A percentile compares a stretch with the other conserved stretches of the same genome.
Evolutionary conservation across 2,113 vertebrate genomes (phyloP).

Genomic region (Centropristis striata): DNA sequence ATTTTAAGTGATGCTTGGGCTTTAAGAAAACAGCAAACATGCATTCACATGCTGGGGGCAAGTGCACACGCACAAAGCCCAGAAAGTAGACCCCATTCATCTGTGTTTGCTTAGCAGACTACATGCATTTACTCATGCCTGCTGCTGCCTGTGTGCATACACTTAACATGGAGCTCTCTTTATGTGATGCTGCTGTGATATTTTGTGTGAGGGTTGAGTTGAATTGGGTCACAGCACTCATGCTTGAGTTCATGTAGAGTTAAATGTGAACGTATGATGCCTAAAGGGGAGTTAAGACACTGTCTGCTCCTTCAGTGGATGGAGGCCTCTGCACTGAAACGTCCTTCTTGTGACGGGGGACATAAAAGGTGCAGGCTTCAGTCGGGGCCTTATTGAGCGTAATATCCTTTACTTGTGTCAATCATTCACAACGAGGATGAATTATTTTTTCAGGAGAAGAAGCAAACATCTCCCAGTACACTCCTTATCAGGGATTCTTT

Average conservation of each 20-base stretch:
- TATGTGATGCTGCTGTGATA: neutral
- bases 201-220: slow-evolving; percentile 20
- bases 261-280: slow-evolving; percentile 27
- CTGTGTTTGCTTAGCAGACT: slow-evolving; percentile 12
- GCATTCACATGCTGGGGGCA: slow-evolving; percentile 21
- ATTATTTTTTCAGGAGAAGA: neutral
- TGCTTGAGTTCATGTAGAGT: slow-evolving; percentile 40
- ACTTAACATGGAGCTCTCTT: neutral
- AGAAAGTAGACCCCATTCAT: slow-evolving; percentile 11
- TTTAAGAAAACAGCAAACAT: neutral
- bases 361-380: neutral
- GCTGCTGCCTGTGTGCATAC: neutral
- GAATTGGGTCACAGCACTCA: slow-evolving; percentile 57
- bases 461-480: neutral
- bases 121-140: slow-evolving; percentile 6
- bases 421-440: neutral
- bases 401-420: neutral
- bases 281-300: slow-evolving; percentile 18
- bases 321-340: neutral
- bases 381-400: slow-evolving; percentile 10
- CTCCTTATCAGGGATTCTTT: neutral
- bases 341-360: neutral
- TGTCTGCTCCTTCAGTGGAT: neutral
- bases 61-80: neutral
- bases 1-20: neutral